Conservation (phyloP, 2,113 vertebrate genomes). For the Antechinus flavipes region DNA sequence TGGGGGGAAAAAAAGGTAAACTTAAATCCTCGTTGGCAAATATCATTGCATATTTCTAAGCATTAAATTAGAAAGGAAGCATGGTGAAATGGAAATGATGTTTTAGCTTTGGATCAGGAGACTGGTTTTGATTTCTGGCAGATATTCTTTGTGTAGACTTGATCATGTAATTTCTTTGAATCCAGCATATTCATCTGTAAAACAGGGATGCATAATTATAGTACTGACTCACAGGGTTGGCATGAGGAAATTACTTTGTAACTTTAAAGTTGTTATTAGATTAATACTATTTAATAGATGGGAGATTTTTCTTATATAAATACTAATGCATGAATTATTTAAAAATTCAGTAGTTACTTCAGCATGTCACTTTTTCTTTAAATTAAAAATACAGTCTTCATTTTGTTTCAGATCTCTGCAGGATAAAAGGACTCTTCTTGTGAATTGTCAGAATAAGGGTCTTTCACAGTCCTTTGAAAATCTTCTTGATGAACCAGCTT, state of each 20-base stretch:
- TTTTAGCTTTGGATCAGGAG: neutral
- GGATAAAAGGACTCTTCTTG: slow-evolving; percentile 89
- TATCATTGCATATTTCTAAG: slow-evolving; percentile 39
- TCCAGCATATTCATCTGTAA: neutral
- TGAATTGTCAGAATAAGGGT: slow-evolving; percentile 91
- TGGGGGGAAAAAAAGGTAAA: neutral
- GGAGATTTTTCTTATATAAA: neutral
- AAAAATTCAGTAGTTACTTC: slow-evolving; percentile 25
- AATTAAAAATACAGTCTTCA: neutral
- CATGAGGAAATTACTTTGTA: neutral
- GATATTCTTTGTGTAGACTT: neutral
- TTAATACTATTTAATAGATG: neutral
- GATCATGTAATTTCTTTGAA: neutral
- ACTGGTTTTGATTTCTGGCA: neutral
- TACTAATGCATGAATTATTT: slow-evolving; percentile 13
- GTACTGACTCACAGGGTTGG: neutral
- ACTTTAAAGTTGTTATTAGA: neutral
- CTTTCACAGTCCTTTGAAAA: slow-evolving; percentile 98
- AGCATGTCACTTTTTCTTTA: slow-evolving; percentile 57
- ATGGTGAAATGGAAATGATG: neutral
- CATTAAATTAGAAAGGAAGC: slow-evolving; percentile 29
- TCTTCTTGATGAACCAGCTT: slow-evolving; percentile 94
- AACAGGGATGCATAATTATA: neutral
- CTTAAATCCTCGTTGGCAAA: neutral
- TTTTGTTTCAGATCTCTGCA: slow-evolving; percentile 87